Base-by-base conservation (phyloP, 2,888 invertebrate species). In the Eupithecia vulgata region DNA sequence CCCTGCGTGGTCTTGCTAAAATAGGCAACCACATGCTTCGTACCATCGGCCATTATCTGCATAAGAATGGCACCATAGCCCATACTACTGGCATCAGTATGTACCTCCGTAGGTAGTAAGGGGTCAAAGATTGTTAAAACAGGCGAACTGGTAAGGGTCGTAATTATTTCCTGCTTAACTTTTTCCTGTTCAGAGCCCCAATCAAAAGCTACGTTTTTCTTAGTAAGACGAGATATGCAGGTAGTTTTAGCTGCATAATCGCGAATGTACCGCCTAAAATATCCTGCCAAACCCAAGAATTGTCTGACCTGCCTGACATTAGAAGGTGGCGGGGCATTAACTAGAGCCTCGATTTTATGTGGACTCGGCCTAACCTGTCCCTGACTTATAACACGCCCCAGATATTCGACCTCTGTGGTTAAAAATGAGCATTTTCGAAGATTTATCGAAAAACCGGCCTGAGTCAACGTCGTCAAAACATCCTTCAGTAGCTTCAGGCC, bases 331-430 rank as follows among this genome's bases (percentile, higher is more conserved):
- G 7, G 12, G 5, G 67, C 34, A 37, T 35, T 21, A 0, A 21
- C 67, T 35, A 67, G 37, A 21, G 67, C 67, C 7, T 52, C 17
- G 13, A 67, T 52, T 21, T 67, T 67, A 0, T 59, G n/a, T 1
- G 74, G 64, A 52, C 81, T 81, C 75, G 83, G 81, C 48, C 76
- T 78, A 0, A 72, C 35, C 1, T 76, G 73, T n/a, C 21, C 8
- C 82, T 35, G 35, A 35, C 35, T 35, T 7, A 35, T 35, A 35
- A 35, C 37, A 10, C 37, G 37, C 12, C 37, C 81, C 1, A 83
- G 59, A 64, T 83, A 84, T 42, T 83, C 82, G 0, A 82, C 68
- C n/a, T 80, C 70, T 0, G 78, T 80, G 0, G 65, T 40, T 3
- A 80, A 17, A 30, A 80, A 80, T 0, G 65, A 64, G 12, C 78